Evolutionary conservation across 2,797 vertebrate genomes (phyloP).

Genomic region (Momotus momota): DNA sequence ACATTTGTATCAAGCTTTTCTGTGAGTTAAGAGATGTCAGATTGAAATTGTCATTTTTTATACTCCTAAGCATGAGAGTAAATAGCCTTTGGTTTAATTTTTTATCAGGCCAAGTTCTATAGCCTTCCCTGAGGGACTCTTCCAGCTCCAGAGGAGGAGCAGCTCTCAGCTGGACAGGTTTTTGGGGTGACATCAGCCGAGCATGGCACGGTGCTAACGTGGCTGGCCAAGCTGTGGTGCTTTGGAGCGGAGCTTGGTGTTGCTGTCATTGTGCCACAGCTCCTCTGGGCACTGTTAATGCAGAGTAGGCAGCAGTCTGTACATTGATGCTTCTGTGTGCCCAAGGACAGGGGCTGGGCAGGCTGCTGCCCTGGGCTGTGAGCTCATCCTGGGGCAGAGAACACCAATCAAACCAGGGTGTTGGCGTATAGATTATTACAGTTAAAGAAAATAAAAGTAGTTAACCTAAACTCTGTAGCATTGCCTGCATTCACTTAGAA

Average conservation of each 20-base stretch:
- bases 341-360: neutral
- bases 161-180: neutral
- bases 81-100: conserved; percentile 10
- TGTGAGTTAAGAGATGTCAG: neutral
- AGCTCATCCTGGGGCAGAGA: neutral
- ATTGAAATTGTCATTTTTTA: conserved; percentile 1
- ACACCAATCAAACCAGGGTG: neutral
- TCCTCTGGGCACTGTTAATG: neutral
- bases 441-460: neutral
- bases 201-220: accelerated
- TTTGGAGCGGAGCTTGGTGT: neutral
- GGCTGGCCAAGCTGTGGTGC: neutral
- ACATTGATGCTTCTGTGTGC: neutral
- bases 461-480: neutral
- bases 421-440: neutral
- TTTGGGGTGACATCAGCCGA: neutral
- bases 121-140: neutral
- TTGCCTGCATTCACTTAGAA: neutral
- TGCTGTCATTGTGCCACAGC: neutral
- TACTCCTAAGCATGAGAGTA: neutral
- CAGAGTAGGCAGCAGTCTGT: neutral
- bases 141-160: neutral
- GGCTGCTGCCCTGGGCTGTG: neutral
- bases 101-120: neutral
- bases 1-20: neutral